These are phyloP conservation scores for Neuroscelio doddi DNA, from an alignment of 2,888 invertebrate species.

Conservation along the genomic window DNA sequence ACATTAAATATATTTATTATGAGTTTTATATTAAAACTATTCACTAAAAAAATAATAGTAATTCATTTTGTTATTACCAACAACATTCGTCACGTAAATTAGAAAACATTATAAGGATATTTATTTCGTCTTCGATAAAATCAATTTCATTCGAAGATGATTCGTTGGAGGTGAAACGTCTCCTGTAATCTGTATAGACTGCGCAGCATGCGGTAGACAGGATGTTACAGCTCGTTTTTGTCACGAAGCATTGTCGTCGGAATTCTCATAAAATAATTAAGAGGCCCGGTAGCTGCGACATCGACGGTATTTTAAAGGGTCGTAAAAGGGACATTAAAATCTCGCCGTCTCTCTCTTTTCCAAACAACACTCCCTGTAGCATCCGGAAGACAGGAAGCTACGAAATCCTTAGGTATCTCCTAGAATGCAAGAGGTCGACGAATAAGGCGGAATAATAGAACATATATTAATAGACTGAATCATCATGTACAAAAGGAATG, in stretches of 20 bases:
- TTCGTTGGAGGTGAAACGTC: slow-evolving; percentile 25
- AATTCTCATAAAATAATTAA: slow-evolving; percentile 72
- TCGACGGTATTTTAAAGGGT: slow-evolving; percentile 68
- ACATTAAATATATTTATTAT: no score
- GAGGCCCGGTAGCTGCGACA: slow-evolving; percentile 60
- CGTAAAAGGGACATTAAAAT: slow-evolving; percentile 71
- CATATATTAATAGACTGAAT: no score
- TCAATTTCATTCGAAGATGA: slow-evolving; percentile 20
- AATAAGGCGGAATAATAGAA: slow-evolving; percentile 42
- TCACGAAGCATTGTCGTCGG: slow-evolving; percentile 67
- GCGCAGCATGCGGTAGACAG: slow-evolving; percentile 57
- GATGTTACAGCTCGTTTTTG: slow-evolving; percentile 68
- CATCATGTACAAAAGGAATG: no score
- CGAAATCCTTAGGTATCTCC: slow-evolving; percentile 12
- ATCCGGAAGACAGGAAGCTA: slow-evolving; percentile 38
- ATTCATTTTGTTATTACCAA: no score
- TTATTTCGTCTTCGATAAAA: slow-evolving; percentile 12
- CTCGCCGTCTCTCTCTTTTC: slow-evolving; percentile 56
- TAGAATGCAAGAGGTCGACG: background rate
- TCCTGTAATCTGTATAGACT: slow-evolving; percentile 33
- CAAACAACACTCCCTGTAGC: slow-evolving; percentile 27
- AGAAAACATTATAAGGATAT: no score
- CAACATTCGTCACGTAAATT: no score
- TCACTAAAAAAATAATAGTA: no score
- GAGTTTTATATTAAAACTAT: no score